phyloP scores from a whole-genome alignment of 2,797 vertebrate species.

The Chromobotia macracanthus region DNA sequence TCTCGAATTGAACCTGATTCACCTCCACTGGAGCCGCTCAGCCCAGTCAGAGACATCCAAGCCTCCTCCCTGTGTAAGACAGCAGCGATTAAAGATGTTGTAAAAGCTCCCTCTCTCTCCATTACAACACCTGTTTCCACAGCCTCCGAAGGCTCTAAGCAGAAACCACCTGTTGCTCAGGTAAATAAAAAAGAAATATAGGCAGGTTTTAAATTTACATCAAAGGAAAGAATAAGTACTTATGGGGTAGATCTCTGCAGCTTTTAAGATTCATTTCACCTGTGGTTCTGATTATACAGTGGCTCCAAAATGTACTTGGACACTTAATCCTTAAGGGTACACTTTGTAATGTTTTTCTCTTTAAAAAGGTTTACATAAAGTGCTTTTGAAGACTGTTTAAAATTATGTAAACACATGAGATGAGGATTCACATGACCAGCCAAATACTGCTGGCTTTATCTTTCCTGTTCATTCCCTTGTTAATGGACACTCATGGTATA shows the following conservation, averaged over 20 bases:
- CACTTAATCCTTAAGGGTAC: not conserved
- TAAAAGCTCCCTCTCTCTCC: constrained; percentile 43
- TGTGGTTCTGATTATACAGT: not conserved
- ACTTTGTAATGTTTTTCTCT: not conserved
- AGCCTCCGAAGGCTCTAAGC: constrained; percentile 20
- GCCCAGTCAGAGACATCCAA: constrained; percentile 59
- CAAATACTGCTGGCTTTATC: no score
- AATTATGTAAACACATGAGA: no score
- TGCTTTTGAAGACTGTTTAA: not conserved
- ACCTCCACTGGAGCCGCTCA: constrained; percentile 66
- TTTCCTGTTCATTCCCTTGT: no score
- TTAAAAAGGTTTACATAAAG: not conserved
- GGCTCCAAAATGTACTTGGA: not conserved
- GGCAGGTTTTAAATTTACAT: constrained; percentile 12
- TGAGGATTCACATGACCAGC: no score
- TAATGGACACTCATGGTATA: no score
- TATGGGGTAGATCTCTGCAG: not conserved
- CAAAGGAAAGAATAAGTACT: not conserved
- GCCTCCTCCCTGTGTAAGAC: constrained; percentile 57
- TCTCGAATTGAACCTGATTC: constrained; percentile 64
- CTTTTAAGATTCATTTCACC: not conserved
- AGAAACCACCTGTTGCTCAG: constrained; percentile 50
- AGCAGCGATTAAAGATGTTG: constrained; percentile 48
- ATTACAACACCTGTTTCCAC: constrained; percentile 47
- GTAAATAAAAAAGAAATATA: constrained; percentile 58